These are phyloP conservation scores for Drosophila nebulosa DNA, from an alignment of 1,140 invertebrate genomes.

Conservation along the genomic window DNA sequence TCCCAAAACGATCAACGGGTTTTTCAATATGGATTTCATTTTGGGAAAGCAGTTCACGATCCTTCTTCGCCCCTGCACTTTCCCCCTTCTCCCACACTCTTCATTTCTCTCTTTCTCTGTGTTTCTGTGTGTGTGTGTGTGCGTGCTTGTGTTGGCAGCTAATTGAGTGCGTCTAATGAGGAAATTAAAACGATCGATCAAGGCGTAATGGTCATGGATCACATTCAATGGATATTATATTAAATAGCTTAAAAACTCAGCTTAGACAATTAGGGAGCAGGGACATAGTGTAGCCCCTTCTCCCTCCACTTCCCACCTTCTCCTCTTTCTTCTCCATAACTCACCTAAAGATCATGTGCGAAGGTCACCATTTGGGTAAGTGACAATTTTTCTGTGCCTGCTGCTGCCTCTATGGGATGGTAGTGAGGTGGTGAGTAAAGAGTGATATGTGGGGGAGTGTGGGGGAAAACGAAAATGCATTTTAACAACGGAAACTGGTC, in stretches of 20 bases:
- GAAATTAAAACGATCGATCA: constrained; percentile 46
- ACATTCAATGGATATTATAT: constrained; percentile 6
- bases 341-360: constrained; percentile 15
- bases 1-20: constrained; percentile 63
- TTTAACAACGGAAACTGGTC: constrained; percentile 45
- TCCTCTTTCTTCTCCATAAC: background rate
- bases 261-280: constrained; percentile 14
- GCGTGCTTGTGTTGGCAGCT: constrained; percentile 33
- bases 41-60: constrained; percentile 56
- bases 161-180: constrained; percentile 75
- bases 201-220: constrained; percentile 25
- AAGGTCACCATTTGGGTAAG: constrained; percentile 50
- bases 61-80: constrained; percentile 10
- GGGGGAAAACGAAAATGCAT: background rate
- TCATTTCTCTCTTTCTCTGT: background rate
- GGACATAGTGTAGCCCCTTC: constrained; percentile 25
- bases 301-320: too few relatives aligned
- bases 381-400: background rate
- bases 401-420: too few relatives aligned
- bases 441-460: too few relatives aligned
- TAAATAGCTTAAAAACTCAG: background rate
- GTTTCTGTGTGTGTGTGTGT: constrained; percentile 11
- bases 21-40: constrained; percentile 50
- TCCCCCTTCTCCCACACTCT: background rate
- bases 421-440: too few relatives aligned